These are phyloP conservation scores for Ctenodactylus gundi DNA, from an alignment of 2,113 vertebrate species.

Conservation along the genomic window DNA sequence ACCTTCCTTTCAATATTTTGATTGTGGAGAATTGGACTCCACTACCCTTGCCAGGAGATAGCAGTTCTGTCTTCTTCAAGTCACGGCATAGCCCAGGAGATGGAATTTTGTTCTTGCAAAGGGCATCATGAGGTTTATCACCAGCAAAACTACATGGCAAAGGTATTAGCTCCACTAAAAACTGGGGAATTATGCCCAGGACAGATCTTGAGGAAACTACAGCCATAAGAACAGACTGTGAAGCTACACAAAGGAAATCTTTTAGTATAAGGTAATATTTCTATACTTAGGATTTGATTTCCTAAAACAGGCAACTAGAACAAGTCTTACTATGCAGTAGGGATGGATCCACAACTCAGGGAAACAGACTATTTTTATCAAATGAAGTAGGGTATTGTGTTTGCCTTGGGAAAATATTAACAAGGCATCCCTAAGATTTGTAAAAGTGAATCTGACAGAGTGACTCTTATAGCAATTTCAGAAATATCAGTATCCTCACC, in stretches of 20 bases:
- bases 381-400: neutral
- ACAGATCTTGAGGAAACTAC: neutral
- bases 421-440: neutral
- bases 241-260: neutral
- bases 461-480: neutral
- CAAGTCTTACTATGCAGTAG: neutral
- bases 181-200: neutral
- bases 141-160: neutral
- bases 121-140: neutral
- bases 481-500: neutral
- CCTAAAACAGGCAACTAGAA: neutral
- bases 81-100: neutral
- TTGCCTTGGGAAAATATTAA: neutral
- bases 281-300: neutral
- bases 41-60: neutral
- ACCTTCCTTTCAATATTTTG: neutral
- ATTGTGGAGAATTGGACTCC: accelerated
- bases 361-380: neutral
- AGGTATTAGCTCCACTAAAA: neutral
- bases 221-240: neutral
- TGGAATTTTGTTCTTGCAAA: neutral
- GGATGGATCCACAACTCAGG: neutral
- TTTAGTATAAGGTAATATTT: neutral
- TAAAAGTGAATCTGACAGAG: neutral
- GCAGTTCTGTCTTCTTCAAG: neutral